phyloP scores from a whole-genome alignment of 2,113 vertebrate species.

The Sakesphorus luctuosus region DNA sequence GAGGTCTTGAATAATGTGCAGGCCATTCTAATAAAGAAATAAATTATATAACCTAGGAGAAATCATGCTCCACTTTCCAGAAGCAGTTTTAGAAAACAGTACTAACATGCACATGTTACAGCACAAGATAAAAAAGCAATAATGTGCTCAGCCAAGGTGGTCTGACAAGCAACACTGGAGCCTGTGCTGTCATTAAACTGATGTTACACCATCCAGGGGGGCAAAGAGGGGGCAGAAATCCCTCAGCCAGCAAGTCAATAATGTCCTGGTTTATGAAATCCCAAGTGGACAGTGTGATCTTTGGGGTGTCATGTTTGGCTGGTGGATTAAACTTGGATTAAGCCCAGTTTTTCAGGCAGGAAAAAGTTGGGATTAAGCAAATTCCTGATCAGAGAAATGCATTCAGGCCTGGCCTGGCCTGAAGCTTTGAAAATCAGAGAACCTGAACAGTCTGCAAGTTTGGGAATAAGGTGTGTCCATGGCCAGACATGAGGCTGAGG shows the following conservation, averaged over 20 bases:
- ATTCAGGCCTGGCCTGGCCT: not conserved
- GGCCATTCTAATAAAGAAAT: not conserved
- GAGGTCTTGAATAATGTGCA: not conserved
- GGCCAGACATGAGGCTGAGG: not conserved
- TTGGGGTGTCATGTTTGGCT: not conserved
- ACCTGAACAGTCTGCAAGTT: not conserved
- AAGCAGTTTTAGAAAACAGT: not conserved
- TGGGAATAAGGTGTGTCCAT: not conserved
- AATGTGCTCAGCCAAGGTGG: not conserved
- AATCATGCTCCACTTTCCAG: not conserved
- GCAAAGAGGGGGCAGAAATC: not conserved
- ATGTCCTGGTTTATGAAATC: not conserved
- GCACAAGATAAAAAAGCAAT: not conserved
- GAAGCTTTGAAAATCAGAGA: not conserved
- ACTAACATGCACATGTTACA: not conserved
- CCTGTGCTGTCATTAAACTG: not conserved
- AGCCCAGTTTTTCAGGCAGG: not conserved
- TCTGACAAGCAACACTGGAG: not conserved
- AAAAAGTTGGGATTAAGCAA: not conserved
- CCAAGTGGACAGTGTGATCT: not conserved
- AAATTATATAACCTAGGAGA: not conserved
- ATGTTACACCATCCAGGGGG: not conserved
- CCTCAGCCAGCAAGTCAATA: not conserved
- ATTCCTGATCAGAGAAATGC: not conserved
- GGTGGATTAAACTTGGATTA: not conserved